Percentiles rank a stretch among this genome's conserved stretches.
Evolutionary conservation across 2,113 vertebrate genomes (phyloP).

Genomic region (Halcyon malimbica): DNA sequence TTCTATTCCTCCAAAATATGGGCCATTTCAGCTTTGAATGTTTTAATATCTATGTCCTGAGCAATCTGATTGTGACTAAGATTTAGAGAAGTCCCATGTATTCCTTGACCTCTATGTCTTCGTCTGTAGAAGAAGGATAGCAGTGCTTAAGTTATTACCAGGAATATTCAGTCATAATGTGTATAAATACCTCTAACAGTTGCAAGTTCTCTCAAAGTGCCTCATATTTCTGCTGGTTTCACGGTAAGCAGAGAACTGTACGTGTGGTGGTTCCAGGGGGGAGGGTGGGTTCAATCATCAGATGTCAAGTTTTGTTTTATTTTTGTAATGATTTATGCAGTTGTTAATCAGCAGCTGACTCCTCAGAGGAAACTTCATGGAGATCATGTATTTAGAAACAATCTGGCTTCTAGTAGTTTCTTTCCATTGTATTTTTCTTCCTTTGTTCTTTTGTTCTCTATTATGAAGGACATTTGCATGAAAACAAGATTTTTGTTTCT

Average conservation of each 20-base stretch:
- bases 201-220: background rate
- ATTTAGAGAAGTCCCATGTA: background rate
- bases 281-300: background rate
- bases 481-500: conserved; percentile 64
- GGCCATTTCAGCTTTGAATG: background rate
- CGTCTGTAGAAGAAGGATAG: background rate
- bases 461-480: conserved; percentile 68
- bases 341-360: conserved; percentile 19
- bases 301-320: conserved; percentile 49
- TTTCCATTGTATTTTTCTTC: conserved; percentile 18
- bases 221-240: background rate
- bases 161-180: background rate
- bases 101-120: background rate
- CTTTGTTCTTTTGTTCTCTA: conserved; percentile 52
- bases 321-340: conserved; percentile 34
- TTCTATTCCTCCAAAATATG: background rate
- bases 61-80: background rate
- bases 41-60: background rate
- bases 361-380: conserved; percentile 27
- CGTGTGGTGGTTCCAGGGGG: background rate
- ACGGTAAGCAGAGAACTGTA: background rate
- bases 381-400: conserved; percentile 36
- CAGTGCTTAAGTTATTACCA: background rate
- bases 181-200: conserved; percentile 8
- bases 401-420: background rate